A percentile compares a stretch with the other conserved stretches of the same genome.
Evolutionary conservation across 23 tunicate species (phyloP).

Genomic region (Halocynthia aurantium): DNA sequence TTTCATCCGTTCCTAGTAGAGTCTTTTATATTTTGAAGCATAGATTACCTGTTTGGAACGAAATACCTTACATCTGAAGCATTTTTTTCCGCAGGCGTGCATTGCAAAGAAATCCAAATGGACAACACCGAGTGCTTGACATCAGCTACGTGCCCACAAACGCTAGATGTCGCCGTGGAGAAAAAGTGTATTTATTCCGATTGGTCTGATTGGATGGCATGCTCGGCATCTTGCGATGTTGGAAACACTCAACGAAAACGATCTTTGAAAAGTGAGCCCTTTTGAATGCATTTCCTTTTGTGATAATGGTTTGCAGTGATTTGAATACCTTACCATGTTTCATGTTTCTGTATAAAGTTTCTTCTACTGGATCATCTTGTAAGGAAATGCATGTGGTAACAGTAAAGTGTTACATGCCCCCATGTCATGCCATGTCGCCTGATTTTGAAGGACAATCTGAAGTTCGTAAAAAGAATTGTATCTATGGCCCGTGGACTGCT

Average conservation of each 20-base stretch:
- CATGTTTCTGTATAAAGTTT: neutral
- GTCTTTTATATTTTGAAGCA: neutral
- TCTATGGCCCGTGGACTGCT: conserved; percentile 51
- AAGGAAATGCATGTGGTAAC: conserved; percentile 7
- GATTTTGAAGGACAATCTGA: neutral
- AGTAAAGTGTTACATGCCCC: conserved; percentile 23
- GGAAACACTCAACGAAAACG: conserved; percentile 60
- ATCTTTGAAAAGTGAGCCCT: conserved; percentile 34
- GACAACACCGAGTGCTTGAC: conserved; percentile 88
- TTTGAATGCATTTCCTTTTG: neutral
- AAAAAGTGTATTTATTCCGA: conserved; percentile 36
- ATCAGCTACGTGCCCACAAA: conserved; percentile 55
- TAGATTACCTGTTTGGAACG: neutral
- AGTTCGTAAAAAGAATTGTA: conserved; percentile 15
- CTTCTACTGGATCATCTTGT: neutral
- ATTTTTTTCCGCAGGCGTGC: neutral
- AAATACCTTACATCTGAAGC: too few relatives aligned
- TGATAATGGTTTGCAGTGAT: neutral
- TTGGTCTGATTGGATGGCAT: conserved; percentile 91
- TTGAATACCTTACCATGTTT: neutral
- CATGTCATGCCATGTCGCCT: conserved; percentile 5
- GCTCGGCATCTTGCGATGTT: conserved; percentile 60
- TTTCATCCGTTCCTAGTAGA: conserved; percentile 14
- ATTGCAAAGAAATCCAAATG: conserved; percentile 62
- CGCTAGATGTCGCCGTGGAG: conserved; percentile 1